These are phyloP conservation scores for Guaruba guarouba DNA, from an alignment of 2,113 vertebrate species.

Conservation along the genomic window DNA sequence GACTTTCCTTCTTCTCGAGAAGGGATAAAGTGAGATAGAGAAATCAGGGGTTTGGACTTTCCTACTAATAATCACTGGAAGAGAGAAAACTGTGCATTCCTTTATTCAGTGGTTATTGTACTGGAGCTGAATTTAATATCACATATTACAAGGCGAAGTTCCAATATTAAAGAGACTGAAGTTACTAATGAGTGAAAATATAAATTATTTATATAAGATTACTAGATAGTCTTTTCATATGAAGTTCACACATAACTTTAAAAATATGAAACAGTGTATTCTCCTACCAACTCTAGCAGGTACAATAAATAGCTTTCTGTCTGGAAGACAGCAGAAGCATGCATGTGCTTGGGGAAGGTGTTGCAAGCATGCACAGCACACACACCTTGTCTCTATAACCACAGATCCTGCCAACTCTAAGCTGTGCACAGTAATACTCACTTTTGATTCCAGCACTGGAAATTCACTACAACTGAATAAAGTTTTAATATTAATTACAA, in stretches of 20 bases:
- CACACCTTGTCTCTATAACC: background rate
- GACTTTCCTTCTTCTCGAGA: slow-evolving; percentile 73
- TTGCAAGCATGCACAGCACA: background rate
- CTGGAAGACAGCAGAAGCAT: background rate
- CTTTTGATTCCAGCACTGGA: background rate
- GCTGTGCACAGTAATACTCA: background rate
- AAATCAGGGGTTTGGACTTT: slow-evolving; percentile 43
- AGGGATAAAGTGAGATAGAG: slow-evolving; percentile 65
- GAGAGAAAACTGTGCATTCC: slow-evolving; percentile 12
- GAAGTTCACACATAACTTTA: slow-evolving; percentile 29
- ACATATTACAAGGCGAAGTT: slow-evolving; percentile 40
- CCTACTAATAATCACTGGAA: slow-evolving; percentile 47
- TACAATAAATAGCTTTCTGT: background rate
- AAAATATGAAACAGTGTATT: background rate
- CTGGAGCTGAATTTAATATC: slow-evolving; percentile 25
- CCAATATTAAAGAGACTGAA: slow-evolving; percentile 3
- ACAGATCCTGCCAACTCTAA: background rate
- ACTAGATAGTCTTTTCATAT: background rate
- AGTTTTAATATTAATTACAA: background rate
- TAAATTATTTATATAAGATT: slow-evolving; percentile 54
- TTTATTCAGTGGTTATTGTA: slow-evolving; percentile 49
- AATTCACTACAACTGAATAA: background rate
- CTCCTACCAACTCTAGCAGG: background rate
- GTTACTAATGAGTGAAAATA: slow-evolving; percentile 18
- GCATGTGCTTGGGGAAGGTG: accelerated